Base-by-base conservation (phyloP, 2,888 invertebrate genomes). In the Helicoverpa assulta region DNA sequence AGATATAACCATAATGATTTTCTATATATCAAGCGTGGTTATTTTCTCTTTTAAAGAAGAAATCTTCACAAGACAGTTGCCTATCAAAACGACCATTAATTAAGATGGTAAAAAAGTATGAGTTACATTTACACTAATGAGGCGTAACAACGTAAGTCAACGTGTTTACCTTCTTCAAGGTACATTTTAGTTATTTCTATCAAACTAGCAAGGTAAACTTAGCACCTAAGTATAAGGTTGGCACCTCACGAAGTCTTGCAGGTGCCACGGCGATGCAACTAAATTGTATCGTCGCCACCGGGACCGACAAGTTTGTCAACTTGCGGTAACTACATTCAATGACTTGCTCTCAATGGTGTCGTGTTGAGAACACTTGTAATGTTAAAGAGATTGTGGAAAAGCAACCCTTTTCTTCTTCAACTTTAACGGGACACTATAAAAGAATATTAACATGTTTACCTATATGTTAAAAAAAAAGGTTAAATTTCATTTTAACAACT, bases 301-400 rank as follows among this genome's bases (percentile, higher is more conserved):
- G 67, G 60, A 54, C 12, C 33, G 16, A n/a, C 16, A 21, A 75
- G 60, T 75, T 73, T 18, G 26, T 50, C 56, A 58, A 75, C 57
- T 58, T 61, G 43, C 57, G 47, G 53, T n/a, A 67, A 67, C 74
- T 78, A 50, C 18, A 58, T 78, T 54, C 37, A 75, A 75, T 78
- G 73, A 67, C 60, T 61, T 78, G 43, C 37, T 19, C 57, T 53
- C 52, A 16, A 12, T 50, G 14, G 66, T 50, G n/a, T 43, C 50
- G 21, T 53, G 54, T 52, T 33, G 0, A 50, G 16, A 19, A 29
- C 37, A n/a, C 10, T 26, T 21, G 12, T 37, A 5, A 18, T n/a
- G 12, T n/a, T 8, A 29, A 5, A n/a, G 14, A 6, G 2, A 60
- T 59, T 40, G 16, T 16, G 56, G 12, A 26, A 5, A 47, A 47